Evolutionary conservation across 2,797 vertebrate genomes (phyloP).

Genomic region (Lutra lutra): DNA sequence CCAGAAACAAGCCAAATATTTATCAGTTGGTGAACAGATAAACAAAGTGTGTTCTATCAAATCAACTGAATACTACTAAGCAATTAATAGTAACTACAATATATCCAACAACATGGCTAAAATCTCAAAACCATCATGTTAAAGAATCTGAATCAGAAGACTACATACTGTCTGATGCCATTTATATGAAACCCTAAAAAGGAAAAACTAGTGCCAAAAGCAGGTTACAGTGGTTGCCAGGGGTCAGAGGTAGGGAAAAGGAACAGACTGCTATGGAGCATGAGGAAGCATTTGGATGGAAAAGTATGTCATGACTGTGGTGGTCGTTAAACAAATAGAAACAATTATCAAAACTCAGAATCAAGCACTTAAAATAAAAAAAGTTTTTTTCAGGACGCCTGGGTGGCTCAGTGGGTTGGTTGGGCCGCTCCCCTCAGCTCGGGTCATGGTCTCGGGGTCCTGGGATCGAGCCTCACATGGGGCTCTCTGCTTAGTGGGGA

Average conservation of each 20-base stretch:
- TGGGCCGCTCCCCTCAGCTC: too few species aligned
- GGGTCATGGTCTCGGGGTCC: too few species aligned
- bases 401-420: too few species aligned
- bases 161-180: background rate
- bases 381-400: too few species aligned
- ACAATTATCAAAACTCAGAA: background rate
- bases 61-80: background rate
- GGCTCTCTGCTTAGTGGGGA: too few species aligned
- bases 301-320: background rate
- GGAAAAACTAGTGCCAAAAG: background rate
- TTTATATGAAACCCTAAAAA: background rate
- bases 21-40: background rate
- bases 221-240: background rate
- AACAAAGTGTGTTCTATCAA: background rate
- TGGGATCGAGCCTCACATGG: too few species aligned
- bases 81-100: background rate
- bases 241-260: background rate
- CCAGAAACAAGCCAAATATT: slow-evolving; percentile 24
- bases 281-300: background rate
- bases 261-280: background rate
- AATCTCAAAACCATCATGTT: background rate
- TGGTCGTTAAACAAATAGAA: background rate
- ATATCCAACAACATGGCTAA: background rate
- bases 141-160: background rate
- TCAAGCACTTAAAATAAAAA: background rate